Base-by-base conservation (phyloP, 2,113 vertebrate species). In the Microcebus tavaratra region DNA sequence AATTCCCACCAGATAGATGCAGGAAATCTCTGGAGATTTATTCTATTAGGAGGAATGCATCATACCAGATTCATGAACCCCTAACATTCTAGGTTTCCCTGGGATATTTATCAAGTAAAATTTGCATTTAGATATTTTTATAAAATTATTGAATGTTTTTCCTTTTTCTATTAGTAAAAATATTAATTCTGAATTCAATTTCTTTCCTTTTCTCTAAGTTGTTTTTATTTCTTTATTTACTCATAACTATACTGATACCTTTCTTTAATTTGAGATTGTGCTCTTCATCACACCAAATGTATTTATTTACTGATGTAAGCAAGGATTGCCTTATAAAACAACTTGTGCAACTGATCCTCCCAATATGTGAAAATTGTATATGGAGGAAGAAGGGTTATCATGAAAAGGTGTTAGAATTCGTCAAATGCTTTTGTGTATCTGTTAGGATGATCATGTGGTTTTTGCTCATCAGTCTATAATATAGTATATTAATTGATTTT, bases 171-270 rank as follows among this genome's bases (percentile, higher is more conserved):
- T 31, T 8, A 0, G 21, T 72, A 78, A 81, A 90, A 11, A 55
- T 84, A 84, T 55, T 76, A 83, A 93, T 68, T 83, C 34, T 92
- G 39, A 87, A 84, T 70, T 94, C 68, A 88, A 72, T 90, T 84
- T 11, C 13, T 90, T 94, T 82, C 45, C 79, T 48, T 20, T 27
- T 53, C 36, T 83, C 67, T 78, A 70, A 92, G 89, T 76, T 55
- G 21, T 27, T 63, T 63, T 63, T 63, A 63, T 63, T 29, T 61
- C 8, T 23, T 61, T 27, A 25, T 63, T 63, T 63, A 63, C 25
- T 63, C 25, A 25, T 27, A 11, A 63, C 61, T 63, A 63, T 29
- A 63, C 61, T 63, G 29, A 63, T 10, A 63, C 4, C 55, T 25
- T n/a, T 45, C 48, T 85, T 65, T 76, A 68, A 93, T 93, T 80